Base-by-base conservation (phyloP, 2,113 vertebrate species). In the Heliornis fulica region DNA sequence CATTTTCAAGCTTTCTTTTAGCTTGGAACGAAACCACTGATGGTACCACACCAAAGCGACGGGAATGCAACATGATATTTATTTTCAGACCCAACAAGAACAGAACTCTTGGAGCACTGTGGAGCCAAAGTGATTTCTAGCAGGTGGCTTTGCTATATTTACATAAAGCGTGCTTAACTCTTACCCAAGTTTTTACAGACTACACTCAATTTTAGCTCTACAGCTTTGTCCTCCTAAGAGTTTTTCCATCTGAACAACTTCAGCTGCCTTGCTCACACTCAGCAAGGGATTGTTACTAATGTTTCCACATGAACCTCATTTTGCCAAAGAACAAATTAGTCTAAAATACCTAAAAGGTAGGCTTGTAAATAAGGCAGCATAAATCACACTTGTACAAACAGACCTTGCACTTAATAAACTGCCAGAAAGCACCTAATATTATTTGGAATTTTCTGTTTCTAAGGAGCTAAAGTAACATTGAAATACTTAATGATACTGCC, bases 1-100 rank as follows among this genome's bases (percentile, higher is more conserved):
- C 34, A 83, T 87, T 97, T 96, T 92, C 70, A 94, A 97, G 40
- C 64, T 78, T 96, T 93, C 83, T 90, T 91, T 97, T 93, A 78
- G 90, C 68, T 40, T 95, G 90, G 63, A 96, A 91, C 64, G 83
- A 79, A 97, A 95, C 57, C 26, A 41, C 70, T 66, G 70, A 81
- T 56, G 41, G 26, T 54, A 88, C 65, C 4, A 7, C 78, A 87
- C 22, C 34, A 31, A 59, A 43, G 68, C 36, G 32, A 76, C 2
- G 32, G 32, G 96, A 94, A 96, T n/a, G 40, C 26, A 94, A 95
- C 56, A 80, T 17, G 69, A 23, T 82, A 81, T 64, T 77, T 90
- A 96, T 89, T 85, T 89, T 93, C 77, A 82, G 92, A 83, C 41
- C 71, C 50, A 85, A 31, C 83, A 74, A 95, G 65, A n/a, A 93